A percentile compares a stretch with the other conserved stretches of the same genome.
Conservation (phyloP, 2,797 vertebrate genomes). For the Hippopotamyrus pictus region DNA sequence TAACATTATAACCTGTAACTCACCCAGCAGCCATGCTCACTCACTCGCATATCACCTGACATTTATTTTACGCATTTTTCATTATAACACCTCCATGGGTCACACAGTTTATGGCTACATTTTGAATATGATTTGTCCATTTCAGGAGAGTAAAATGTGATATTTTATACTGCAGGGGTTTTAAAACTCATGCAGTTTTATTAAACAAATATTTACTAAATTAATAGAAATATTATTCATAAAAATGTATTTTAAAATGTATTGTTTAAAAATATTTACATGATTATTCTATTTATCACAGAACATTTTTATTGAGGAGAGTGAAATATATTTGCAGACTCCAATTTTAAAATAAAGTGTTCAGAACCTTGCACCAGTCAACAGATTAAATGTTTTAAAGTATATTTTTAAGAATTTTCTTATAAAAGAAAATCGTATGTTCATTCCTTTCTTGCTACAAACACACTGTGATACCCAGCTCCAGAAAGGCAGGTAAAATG, state of each 20-base stretch:
- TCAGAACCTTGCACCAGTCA: neutral
- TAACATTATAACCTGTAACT: neutral
- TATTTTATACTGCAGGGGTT: neutral
- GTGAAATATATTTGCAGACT: neutral
- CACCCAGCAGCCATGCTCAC: neutral
- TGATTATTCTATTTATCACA: neutral
- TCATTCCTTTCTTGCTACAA: neutral
- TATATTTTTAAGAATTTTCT: neutral
- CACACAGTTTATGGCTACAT: neutral
- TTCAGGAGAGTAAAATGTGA: neutral
- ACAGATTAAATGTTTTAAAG: neutral
- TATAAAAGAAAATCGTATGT: neutral
- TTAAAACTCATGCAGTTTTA: neutral
- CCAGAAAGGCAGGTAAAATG: neutral
- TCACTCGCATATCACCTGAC: neutral
- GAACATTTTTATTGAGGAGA: neutral
- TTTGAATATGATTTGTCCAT: neutral
- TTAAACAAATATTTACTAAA: neutral
- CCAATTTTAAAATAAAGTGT: neutral
- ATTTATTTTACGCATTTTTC: neutral
- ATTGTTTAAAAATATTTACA: neutral
- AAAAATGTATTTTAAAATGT: neutral
- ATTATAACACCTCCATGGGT: neutral
- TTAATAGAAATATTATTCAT: neutral
- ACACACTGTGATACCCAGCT: neutral